These are phyloP conservation scores for Trichogramma pretiosum DNA, from an alignment of 1,140 invertebrate genomes.

Conservation along the genomic window DNA sequence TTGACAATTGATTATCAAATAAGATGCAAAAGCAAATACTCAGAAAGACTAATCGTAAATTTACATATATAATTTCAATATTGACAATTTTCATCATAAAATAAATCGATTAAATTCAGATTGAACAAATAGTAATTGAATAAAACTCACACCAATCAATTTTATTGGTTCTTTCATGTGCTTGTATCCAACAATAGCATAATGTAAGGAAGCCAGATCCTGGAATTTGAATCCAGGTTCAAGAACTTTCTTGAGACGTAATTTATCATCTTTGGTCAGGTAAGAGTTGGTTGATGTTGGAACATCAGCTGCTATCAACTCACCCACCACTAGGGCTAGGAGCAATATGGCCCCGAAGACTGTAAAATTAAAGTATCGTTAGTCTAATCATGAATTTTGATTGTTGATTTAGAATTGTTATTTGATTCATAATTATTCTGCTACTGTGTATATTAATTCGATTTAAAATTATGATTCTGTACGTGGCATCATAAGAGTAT, in stretches of 20 bases:
- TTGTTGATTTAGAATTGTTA: too few species aligned
- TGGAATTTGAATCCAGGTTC: constrained; percentile 45
- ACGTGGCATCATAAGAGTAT: too few species aligned
- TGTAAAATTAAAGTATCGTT: constrained; percentile 23
- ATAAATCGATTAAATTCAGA: constrained; percentile 9
- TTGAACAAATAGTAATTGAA: constrained; percentile 7
- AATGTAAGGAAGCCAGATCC: constrained; percentile 47
- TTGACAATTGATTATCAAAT: too few species aligned
- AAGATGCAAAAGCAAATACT: too few species aligned
- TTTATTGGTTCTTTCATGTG: constrained; percentile 44
- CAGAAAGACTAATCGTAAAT: constrained; percentile 45
- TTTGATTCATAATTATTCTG: too few species aligned
- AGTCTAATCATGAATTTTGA: too few species aligned
- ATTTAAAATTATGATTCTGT: too few species aligned
- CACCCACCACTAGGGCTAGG: constrained; percentile 14
- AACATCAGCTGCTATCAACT: constrained; percentile 20
- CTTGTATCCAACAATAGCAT: constrained; percentile 50
- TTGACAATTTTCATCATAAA: constrained; percentile 32
- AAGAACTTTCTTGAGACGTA: constrained; percentile 47
- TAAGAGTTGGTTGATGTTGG: constrained; percentile 45
- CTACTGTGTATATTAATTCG: too few species aligned
- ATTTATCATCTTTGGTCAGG: constrained; percentile 47
- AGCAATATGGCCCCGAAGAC: constrained; percentile 20
- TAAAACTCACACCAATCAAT: constrained; percentile 42
- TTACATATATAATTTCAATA: constrained; percentile 35